A percentile compares a stretch with the other conserved stretches of the same genome.
Evolutionary conservation across 1,140 invertebrate genomes (phyloP).

Genomic region (Zaprionus lachaisei): DNA sequence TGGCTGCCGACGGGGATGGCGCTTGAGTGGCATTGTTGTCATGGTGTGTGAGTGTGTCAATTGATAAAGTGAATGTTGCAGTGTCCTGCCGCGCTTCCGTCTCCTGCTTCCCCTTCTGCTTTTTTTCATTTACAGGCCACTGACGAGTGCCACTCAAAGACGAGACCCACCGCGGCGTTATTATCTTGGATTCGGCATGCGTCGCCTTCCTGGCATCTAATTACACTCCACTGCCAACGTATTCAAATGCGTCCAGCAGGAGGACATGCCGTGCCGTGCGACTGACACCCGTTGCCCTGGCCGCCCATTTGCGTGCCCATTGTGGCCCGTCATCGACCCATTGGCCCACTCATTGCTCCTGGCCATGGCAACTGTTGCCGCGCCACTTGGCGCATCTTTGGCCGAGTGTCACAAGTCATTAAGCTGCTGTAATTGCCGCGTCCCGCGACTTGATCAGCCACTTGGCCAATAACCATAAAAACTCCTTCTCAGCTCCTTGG

Average conservation of each 20-base stretch:
- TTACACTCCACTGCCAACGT: slow-evolving; percentile 65
- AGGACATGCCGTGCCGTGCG: slow-evolving; percentile 56
- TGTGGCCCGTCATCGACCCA: slow-evolving; percentile 4
- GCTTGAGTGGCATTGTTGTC: slow-evolving; percentile 55
- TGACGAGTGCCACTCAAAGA: slow-evolving; percentile 73
- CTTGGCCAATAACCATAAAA: slow-evolving; percentile 71
- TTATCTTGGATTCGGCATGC: slow-evolving; percentile 77
- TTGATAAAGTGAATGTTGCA: slow-evolving; percentile 72
- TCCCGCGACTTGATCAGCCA: slow-evolving; percentile 44
- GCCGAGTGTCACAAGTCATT: slow-evolving; percentile 69
- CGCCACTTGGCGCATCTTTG: neutral
- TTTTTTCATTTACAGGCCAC: slow-evolving; percentile 61
- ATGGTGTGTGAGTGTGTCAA: slow-evolving; percentile 65
- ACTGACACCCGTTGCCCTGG: slow-evolving; percentile 76
- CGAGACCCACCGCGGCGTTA: slow-evolving; percentile 74
- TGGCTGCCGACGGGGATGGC: slow-evolving; percentile 6
- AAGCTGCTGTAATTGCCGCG: slow-evolving; percentile 70
- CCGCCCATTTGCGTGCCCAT: slow-evolving; percentile 25
- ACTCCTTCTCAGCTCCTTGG: slow-evolving; percentile 28
- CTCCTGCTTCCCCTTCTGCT: slow-evolving; percentile 1
- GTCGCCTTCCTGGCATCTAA: slow-evolving; percentile 71
- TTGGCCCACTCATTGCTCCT: neutral
- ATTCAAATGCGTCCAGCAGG: slow-evolving; percentile 54
- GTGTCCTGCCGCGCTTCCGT: slow-evolving; percentile 69
- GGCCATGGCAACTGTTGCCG: slow-evolving; percentile 51